phyloP scores from a whole-genome alignment of 2,797 vertebrate genomes.

The Gymnothorax javanicus region DNA sequence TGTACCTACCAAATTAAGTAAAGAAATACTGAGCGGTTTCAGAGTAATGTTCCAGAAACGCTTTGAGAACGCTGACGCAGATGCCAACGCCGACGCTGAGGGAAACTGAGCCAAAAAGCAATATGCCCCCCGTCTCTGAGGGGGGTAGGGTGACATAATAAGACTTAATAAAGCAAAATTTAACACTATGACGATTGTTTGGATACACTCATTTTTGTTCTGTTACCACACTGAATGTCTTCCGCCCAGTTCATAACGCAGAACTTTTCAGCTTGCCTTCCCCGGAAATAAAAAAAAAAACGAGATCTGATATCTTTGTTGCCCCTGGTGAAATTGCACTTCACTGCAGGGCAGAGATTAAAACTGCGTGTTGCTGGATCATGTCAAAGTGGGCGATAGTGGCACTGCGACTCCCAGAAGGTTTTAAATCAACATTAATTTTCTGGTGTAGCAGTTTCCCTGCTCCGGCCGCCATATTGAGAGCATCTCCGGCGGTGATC shows the following conservation, averaged over 20 bases:
- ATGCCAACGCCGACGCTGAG: too few relatives aligned
- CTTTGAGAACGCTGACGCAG: too few relatives aligned
- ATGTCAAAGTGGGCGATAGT: not conserved
- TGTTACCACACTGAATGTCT: not conserved
- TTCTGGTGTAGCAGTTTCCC: not conserved
- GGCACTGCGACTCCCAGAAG: not conserved
- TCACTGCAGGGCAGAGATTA: not conserved
- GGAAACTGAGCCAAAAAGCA: too few relatives aligned
- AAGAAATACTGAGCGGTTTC: too few relatives aligned
- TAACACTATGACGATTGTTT: too few relatives aligned
- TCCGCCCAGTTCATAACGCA: not conserved
- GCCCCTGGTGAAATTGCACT: slow-evolving; percentile 13
- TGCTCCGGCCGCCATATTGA: not conserved
- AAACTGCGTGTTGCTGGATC: not conserved
- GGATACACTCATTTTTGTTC: too few relatives aligned
- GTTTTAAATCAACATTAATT: not conserved
- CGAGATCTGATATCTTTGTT: slow-evolving; percentile 44
- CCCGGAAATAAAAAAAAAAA: slow-evolving; percentile 44
- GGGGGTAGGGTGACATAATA: too few relatives aligned
- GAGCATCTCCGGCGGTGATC: not conserved
- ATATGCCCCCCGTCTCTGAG: too few relatives aligned
- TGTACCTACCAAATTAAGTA: too few relatives aligned
- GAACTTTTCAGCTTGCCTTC: not conserved
- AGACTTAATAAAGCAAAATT: too few relatives aligned
- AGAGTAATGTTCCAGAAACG: too few relatives aligned